phyloP scores from a whole-genome alignment of 1,140 invertebrate species.

The Uloborus diversus region DNA sequence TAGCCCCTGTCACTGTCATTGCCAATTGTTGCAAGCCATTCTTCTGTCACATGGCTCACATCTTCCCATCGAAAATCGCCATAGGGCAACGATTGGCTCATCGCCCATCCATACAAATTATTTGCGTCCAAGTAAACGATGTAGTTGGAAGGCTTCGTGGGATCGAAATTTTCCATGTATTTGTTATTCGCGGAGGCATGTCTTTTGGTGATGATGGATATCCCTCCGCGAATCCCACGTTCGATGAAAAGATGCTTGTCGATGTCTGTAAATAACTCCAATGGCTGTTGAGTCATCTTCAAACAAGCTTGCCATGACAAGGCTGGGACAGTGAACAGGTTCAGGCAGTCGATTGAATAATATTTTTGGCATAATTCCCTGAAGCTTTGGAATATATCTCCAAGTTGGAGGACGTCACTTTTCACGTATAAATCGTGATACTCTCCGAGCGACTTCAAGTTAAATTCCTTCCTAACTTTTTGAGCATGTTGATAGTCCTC shows the following conservation, averaged over 20 bases:
- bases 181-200: not conserved
- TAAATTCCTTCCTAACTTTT: not conserved
- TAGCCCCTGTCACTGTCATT: not conserved
- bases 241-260: not conserved
- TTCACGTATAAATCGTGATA: not conserved
- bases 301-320: not conserved
- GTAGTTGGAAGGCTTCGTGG: not conserved
- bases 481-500: not conserved
- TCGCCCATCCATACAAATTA: too few species aligned
- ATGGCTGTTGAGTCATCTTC: not conserved
- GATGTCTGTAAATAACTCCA: not conserved
- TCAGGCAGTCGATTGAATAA: not conserved
- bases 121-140: not conserved
- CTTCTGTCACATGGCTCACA: not conserved
- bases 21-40: not conserved
- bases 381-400: not conserved
- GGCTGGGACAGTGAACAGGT: not conserved
- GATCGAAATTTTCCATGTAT: not conserved
- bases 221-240: too few species aligned
- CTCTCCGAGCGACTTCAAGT: not conserved
- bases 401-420: not conserved
- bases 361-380: not conserved
- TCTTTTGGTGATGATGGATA: too few species aligned
- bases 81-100: too few species aligned
- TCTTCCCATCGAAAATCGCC: too few species aligned